Evolutionary conservation across 35 echinoderm and acorn worm genomes (phyloP).

Genomic region (Eucidaris tribuloides): DNA sequence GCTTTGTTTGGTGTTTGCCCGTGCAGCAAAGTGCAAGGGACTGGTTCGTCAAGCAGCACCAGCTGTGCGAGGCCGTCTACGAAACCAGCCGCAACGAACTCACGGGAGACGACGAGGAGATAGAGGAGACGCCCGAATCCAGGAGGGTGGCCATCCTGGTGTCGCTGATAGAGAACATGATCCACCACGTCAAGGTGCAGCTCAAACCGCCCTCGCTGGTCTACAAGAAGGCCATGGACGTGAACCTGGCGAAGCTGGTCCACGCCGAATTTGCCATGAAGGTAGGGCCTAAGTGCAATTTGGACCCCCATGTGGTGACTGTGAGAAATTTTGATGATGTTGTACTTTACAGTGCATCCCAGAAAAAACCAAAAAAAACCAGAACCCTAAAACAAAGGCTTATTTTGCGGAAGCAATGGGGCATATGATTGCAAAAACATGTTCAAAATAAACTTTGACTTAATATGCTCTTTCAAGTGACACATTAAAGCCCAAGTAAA

Average conservation of each 20-base stretch:
- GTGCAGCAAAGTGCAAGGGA: not conserved
- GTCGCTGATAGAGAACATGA: constrained; percentile 17
- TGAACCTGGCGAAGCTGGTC: not conserved
- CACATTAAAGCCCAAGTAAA: no score
- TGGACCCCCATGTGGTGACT: no score
- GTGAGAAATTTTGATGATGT: no score
- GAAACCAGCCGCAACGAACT: not conserved
- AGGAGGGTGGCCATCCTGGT: constrained; percentile 6
- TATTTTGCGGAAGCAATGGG: no score
- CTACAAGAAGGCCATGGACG: not conserved
- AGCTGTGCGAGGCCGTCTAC: not conserved
- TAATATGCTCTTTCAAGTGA: no score
- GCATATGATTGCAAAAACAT: no score
- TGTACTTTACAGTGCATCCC: no score
- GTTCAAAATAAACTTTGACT: no score
- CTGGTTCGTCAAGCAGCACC: constrained; percentile 6
- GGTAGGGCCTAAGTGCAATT: no score
- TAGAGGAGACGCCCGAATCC: constrained; percentile 12
- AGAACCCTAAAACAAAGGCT: no score
- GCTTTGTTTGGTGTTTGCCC: not conserved
- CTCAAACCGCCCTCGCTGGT: not conserved
- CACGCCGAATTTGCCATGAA: constrained; percentile 3
- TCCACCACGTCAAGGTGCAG: constrained; percentile 21
- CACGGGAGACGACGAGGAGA: not conserved
- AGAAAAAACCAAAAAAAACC: no score